These are phyloP conservation scores for Tinea trinotella DNA, from an alignment of 2,888 invertebrate species.

Conservation along the genomic window DNA sequence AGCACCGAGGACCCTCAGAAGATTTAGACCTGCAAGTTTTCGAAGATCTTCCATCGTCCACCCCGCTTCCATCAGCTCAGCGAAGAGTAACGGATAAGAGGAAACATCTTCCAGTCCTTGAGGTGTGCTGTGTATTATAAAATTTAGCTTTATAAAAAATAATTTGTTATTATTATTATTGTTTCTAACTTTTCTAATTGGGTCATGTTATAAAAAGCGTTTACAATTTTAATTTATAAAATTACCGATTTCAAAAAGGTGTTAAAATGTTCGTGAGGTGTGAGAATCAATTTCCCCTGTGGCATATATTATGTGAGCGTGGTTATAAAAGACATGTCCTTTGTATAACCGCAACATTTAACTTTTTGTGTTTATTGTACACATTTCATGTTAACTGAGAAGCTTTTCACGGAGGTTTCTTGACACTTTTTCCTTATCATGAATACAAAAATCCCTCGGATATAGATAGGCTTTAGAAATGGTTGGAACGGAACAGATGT, in stretches of 20 bases:
- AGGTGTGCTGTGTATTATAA: slow-evolving; percentile 80
- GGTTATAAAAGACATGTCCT: not conserved
- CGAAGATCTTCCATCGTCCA: slow-evolving; percentile 85
- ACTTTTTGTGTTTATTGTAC: slow-evolving; percentile 12
- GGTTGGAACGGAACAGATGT: slow-evolving; percentile 16
- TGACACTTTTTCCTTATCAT: slow-evolving; percentile 18
- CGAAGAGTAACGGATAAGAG: slow-evolving; percentile 83
- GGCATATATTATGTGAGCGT: not conserved
- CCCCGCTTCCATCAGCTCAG: slow-evolving; percentile 82
- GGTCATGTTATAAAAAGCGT: not conserved
- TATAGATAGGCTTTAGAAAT: slow-evolving; percentile 18
- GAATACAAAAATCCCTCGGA: slow-evolving; percentile 19
- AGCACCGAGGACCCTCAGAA: slow-evolving; percentile 78
- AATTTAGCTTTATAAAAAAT: too few species aligned
- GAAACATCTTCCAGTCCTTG: slow-evolving; percentile 87
- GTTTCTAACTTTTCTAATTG: too few species aligned
- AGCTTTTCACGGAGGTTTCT: slow-evolving; percentile 14
- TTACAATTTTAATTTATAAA: too few species aligned
- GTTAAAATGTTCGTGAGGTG: not conserved
- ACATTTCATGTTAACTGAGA: slow-evolving; percentile 15
- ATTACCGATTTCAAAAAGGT: too few species aligned
- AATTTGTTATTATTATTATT: too few species aligned
- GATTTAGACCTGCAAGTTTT: slow-evolving; percentile 83
- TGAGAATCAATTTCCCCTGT: not conserved
- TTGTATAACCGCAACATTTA: slow-evolving; percentile 12